These are phyloP conservation scores for Rhabdornis inornatus DNA, from an alignment of 2,113 vertebrate genomes.

Conservation along the genomic window DNA sequence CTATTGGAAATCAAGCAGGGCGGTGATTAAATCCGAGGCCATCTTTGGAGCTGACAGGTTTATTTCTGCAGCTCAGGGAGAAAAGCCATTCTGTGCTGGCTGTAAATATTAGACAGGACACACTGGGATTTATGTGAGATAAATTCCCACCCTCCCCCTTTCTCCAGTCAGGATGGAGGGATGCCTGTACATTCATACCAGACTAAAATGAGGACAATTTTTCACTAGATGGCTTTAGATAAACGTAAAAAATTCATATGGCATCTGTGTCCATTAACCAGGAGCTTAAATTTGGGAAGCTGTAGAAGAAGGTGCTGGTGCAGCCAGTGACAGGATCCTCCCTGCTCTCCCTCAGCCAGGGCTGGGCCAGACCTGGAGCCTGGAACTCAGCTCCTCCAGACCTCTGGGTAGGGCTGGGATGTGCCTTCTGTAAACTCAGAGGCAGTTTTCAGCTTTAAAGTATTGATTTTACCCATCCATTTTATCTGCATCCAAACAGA, in stretches of 20 bases:
- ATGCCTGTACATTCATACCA: neutral
- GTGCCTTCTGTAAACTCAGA: neutral
- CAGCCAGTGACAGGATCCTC: neutral
- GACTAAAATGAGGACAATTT: neutral
- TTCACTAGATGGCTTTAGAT: neutral
- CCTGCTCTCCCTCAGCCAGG: neutral
- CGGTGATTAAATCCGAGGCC: slow-evolving; percentile 35
- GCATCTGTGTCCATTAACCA: neutral
- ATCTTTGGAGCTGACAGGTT: slow-evolving; percentile 54
- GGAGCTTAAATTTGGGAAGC: neutral
- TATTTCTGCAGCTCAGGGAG: slow-evolving; percentile 42
- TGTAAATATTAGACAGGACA: slow-evolving; percentile 57
- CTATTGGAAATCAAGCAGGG: slow-evolving; percentile 34
- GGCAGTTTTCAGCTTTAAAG: neutral
- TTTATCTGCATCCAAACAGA: neutral
- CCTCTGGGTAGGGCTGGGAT: neutral
- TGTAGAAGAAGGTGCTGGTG: neutral
- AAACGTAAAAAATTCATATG: neutral
- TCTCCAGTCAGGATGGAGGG: neutral
- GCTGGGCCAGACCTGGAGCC: neutral
- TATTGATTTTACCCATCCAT: neutral
- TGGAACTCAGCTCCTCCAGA: neutral
- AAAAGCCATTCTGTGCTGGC: slow-evolving; percentile 8
- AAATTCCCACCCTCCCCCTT: slow-evolving; percentile 15
- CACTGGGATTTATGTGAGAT: slow-evolving; percentile 24